Conservation (phyloP, 2,888 invertebrate species). For the Noctua janthe region DNA sequence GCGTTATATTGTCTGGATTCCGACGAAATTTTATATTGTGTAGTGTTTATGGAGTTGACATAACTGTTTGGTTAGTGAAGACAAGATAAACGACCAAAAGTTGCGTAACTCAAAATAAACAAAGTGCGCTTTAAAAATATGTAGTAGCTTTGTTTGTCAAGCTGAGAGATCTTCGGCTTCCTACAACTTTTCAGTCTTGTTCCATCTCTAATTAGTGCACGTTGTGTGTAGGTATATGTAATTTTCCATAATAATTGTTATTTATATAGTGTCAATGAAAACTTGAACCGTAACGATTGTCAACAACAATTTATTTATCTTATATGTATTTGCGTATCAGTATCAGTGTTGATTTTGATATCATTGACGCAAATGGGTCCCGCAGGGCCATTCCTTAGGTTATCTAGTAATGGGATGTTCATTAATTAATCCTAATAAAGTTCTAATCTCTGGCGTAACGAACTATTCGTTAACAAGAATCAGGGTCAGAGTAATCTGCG, state of each 20-base stretch:
- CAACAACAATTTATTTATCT: constrained; percentile 78
- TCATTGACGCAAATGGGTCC: constrained; percentile 83
- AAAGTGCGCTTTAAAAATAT: constrained; percentile 17
- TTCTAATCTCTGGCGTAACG: constrained; percentile 41
- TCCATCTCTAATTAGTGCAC: constrained; percentile 32
- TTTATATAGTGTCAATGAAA: constrained; percentile 79
- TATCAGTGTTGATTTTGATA: constrained; percentile 74
- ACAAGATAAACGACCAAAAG: constrained; percentile 27
- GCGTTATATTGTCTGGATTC: constrained; percentile 69
- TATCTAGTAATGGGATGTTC: constrained; percentile 76
- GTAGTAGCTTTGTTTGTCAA: constrained; percentile 2
- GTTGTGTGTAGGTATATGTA: constrained; percentile 55
- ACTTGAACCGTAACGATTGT: constrained; percentile 77
- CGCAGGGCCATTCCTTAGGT: constrained; percentile 78
- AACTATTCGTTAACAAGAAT: constrained; percentile 29
- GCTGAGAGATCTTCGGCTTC: not conserved
- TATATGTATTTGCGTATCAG: constrained; percentile 66
- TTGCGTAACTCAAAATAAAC: constrained; percentile 44
- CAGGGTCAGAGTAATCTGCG: constrained; percentile 21
- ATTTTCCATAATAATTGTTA: constrained; percentile 74
- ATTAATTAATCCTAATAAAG: constrained; percentile 78
- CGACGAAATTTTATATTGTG: constrained; percentile 52
- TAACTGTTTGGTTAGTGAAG: constrained; percentile 32
- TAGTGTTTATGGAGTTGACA: constrained; percentile 50
- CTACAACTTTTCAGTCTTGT: not conserved